These are phyloP conservation scores for Gymnosoma rotundatum DNA, from an alignment of 2,888 invertebrate species.

Conservation along the genomic window DNA sequence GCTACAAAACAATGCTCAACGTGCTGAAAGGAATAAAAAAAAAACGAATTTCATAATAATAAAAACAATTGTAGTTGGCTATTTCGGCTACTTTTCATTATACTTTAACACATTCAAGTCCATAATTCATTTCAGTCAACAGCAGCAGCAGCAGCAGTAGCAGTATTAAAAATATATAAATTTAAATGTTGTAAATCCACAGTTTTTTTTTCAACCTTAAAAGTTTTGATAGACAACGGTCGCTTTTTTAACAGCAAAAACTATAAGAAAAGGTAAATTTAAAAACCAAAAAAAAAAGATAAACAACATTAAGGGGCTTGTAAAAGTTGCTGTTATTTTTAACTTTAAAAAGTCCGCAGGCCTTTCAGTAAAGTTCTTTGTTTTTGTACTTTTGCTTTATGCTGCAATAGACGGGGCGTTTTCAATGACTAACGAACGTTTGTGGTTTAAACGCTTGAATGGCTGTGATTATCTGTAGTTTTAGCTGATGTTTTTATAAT, in stretches of 20 bases:
- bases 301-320: background rate
- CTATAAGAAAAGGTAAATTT: background rate
- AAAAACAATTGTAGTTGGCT: too few species aligned
- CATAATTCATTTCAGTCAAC: too few species aligned
- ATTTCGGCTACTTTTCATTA: too few species aligned
- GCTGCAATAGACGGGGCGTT: slow-evolving; percentile 3
- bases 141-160: too few species aligned
- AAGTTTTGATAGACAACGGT: slow-evolving; percentile 6
- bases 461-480: background rate
- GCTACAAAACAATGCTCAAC: background rate
- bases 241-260: background rate
- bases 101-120: too few species aligned
- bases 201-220: background rate
- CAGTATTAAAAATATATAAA: too few species aligned
- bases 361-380: slow-evolving; percentile 25
- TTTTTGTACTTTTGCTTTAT: background rate
- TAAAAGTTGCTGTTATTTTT: slow-evolving; percentile 5
- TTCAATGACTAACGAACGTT: background rate
- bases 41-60: too few species aligned
- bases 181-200: too few species aligned
- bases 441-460: background rate
- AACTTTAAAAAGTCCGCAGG: slow-evolving; percentile 40
- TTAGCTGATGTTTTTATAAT: background rate
- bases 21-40: too few species aligned
- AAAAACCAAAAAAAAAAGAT: background rate